phyloP scores from a whole-genome alignment of 2,113 vertebrate species.

The Gracilinanus agilis region DNA sequence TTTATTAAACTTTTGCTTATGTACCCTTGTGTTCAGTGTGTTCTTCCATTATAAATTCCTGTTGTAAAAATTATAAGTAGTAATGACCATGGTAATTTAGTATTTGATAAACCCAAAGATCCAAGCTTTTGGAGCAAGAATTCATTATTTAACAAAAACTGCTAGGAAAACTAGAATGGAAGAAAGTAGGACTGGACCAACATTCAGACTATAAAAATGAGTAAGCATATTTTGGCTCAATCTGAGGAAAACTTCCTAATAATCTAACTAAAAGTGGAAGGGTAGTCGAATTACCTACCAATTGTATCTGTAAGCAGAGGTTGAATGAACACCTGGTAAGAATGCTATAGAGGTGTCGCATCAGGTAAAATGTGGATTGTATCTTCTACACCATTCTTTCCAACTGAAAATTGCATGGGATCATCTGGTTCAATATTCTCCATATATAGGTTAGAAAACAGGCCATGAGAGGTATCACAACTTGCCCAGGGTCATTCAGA shows the following conservation, averaged over 20 bases:
- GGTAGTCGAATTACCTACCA: background rate
- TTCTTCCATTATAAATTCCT: background rate
- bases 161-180: too few species aligned
- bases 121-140: too few species aligned
- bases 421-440: background rate
- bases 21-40: background rate
- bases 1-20: background rate
- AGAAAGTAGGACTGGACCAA: too few species aligned
- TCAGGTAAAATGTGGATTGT: background rate
- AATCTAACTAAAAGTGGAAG: background rate
- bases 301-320: background rate
- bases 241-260: background rate
- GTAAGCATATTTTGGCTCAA: background rate
- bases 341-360: background rate
- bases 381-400: background rate
- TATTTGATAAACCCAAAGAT: too few species aligned
- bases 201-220: background rate
- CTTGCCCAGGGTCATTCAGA: background rate
- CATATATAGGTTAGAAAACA: background rate
- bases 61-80: background rate
- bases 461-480: background rate
- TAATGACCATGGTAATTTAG: too few species aligned
- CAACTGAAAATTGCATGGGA: background rate
- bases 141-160: too few species aligned
- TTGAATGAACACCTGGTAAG: background rate